Conservation (phyloP, 2,113 vertebrate genomes). For the Anoplopoma fimbria region DNA sequence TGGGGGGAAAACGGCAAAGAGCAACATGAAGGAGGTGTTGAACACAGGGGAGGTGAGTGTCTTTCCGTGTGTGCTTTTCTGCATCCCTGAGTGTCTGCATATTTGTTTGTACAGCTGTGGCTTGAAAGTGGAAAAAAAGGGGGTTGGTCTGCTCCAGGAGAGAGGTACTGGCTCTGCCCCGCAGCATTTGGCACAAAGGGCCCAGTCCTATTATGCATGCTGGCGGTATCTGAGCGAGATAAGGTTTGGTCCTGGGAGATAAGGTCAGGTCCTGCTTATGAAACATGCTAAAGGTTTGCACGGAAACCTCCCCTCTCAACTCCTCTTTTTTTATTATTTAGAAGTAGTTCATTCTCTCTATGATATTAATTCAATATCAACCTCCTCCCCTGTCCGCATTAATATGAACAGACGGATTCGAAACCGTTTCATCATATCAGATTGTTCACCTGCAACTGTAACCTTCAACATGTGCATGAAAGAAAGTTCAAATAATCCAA, state of each 20-base stretch:
- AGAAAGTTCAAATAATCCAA: conserved; percentile 50
- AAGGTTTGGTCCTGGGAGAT: conserved; percentile 68
- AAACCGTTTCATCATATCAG: conserved; percentile 27
- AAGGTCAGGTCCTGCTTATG: conserved; percentile 74
- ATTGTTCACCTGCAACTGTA: conserved; percentile 32
- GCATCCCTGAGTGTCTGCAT: conserved; percentile 50
- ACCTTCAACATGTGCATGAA: conserved; percentile 44
- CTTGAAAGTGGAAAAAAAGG: conserved; percentile 35
- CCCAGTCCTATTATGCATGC: conserved; percentile 73
- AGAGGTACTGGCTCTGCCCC: conserved; percentile 60
- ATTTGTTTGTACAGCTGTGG: conserved; percentile 68
- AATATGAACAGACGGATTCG: conserved; percentile 26
- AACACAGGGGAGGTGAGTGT: conserved; percentile 59
- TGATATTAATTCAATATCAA: conserved; percentile 26
- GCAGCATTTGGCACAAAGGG: conserved; percentile 75
- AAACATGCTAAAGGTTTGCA: conserved; percentile 68
- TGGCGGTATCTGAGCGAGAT: conserved; percentile 63
- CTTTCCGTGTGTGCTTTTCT: conserved; percentile 55
- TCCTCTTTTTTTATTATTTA: conserved; percentile 51
- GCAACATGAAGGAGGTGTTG: conserved; percentile 44
- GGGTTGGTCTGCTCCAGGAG: conserved; percentile 36
- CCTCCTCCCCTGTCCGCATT: conserved; percentile 30
- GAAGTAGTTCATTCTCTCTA: conserved; percentile 29
- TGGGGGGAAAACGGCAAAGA: neutral
- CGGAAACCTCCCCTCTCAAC: conserved; percentile 30